phyloP scores from a whole-genome alignment of 2,113 vertebrate genomes.

The Jaculus jaculus region DNA sequence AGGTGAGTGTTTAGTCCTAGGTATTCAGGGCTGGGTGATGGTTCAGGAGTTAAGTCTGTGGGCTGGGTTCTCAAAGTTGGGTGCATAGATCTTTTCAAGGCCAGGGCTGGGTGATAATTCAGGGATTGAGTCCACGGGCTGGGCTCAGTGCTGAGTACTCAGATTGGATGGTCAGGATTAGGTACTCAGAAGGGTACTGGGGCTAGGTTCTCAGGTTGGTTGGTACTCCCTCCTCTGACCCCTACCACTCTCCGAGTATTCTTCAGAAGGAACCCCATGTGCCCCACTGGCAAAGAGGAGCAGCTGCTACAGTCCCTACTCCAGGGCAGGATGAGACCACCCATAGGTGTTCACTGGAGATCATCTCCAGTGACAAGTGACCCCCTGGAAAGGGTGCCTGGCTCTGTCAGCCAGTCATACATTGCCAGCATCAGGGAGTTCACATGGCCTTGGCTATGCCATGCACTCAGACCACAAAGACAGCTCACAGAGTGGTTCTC shows the following conservation, averaged over 20 bases:
- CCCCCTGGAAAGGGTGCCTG: too few relatives aligned
- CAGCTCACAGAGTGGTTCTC: neutral
- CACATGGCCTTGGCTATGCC: too few relatives aligned
- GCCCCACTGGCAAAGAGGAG: neutral
- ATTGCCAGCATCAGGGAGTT: neutral
- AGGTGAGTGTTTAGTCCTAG: neutral
- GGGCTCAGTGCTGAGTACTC: too few relatives aligned
- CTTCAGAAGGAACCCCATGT: neutral
- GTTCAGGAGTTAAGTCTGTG: too few relatives aligned
- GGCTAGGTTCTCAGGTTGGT: neutral
- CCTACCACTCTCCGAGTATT: too few relatives aligned
- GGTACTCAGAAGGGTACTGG: neutral
- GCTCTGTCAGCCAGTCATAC: accelerated
- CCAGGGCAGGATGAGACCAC: too few relatives aligned
- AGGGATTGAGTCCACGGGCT: neutral
- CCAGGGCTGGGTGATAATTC: too few relatives aligned
- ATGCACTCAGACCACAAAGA: neutral
- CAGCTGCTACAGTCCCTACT: neutral
- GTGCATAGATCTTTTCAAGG: neutral
- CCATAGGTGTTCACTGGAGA: neutral
- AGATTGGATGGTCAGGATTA: neutral
- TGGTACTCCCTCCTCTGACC: neutral
- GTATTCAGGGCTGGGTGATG: neutral
- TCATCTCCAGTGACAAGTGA: accelerated
- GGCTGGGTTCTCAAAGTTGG: neutral